phyloP scores from a whole-genome alignment of 2,113 vertebrate genomes.

The Cercopithecus mona region DNA sequence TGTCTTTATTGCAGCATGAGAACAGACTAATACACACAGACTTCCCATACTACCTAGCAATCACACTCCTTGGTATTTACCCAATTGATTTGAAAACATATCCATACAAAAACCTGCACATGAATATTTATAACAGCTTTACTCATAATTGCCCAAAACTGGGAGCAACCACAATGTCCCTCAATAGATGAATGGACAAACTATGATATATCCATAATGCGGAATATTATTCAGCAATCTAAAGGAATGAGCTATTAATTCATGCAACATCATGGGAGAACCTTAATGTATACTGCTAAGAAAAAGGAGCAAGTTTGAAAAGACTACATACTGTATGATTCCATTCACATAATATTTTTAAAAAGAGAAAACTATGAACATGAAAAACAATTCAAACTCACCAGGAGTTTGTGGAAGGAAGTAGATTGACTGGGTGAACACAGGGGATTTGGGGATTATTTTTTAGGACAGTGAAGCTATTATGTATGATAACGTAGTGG shows the following conservation, averaged over 20 bases:
- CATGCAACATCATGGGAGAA: neutral
- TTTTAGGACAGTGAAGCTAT: neutral
- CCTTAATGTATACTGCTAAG: neutral
- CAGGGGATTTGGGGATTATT: too few species aligned
- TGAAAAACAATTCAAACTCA: neutral
- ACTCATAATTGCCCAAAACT: neutral
- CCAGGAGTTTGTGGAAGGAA: neutral
- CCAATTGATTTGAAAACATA: neutral
- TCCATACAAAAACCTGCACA: neutral
- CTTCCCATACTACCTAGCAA: neutral
- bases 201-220: neutral
- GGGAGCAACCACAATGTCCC: neutral
- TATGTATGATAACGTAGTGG: neutral
- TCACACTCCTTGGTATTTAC: neutral
- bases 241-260: neutral
- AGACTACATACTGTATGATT: neutral
- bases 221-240: neutral
- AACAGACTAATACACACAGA: neutral
- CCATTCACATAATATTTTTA: neutral
- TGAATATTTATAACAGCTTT: neutral
- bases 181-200: neutral
- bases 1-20: too few species aligned
- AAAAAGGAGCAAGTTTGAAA: constrained; percentile 14
- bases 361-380: neutral
- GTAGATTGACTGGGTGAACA: neutral